phyloP scores from a whole-genome alignment of 2,888 invertebrate genomes.

The Diabrotica balteata region DNA sequence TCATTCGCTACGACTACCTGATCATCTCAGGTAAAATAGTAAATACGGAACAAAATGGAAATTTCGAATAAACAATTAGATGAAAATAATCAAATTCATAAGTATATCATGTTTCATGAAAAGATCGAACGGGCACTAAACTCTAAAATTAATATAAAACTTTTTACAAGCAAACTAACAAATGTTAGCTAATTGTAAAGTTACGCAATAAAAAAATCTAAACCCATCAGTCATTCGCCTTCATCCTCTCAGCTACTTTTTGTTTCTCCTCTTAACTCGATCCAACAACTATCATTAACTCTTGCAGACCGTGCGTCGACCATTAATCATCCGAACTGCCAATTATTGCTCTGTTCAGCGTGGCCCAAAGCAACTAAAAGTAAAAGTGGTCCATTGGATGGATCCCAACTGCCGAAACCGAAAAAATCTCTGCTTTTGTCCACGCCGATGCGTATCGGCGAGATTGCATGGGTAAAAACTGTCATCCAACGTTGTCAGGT shows the following conservation, averaged over 20 bases:
- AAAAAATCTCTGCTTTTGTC: conserved; percentile 30
- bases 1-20: no score
- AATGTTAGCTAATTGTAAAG: no score
- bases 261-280: neutral
- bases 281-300: conserved; percentile 12
- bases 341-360: conserved; percentile 29
- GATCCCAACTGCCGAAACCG: conserved; percentile 13
- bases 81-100: no score
- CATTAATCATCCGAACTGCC: conserved; percentile 23
- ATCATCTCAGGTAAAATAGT: no score
- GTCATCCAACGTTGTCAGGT: neutral
- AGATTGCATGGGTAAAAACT: conserved; percentile 25
- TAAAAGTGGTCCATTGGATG: conserved; percentile 45
- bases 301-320: conserved; percentile 12
- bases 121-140: no score
- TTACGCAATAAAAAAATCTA: neutral
- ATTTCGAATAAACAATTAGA: no score
- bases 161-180: no score
- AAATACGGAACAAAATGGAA: no score
- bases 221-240: neutral
- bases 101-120: no score
- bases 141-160: no score
- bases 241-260: neutral
- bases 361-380: conserved; percentile 39
- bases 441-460: conserved; percentile 29